Evolutionary conservation across 2,888 invertebrate genomes (phyloP).

Genomic region (Amphipoea lucens): DNA sequence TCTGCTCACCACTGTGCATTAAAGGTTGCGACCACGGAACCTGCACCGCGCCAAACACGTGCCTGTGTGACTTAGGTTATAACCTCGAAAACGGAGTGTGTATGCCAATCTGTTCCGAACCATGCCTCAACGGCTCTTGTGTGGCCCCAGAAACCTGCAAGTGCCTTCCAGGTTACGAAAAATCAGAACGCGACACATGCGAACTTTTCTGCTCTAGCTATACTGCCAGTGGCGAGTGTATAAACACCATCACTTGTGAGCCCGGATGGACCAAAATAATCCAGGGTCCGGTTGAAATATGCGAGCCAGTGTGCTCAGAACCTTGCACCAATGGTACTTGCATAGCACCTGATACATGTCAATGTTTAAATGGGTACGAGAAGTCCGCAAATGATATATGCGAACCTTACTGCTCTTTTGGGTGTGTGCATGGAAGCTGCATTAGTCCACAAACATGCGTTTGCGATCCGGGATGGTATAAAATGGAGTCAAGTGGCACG

Average conservation of each 20-base stretch:
- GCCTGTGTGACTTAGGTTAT: constrained; percentile 48
- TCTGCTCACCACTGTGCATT: constrained; percentile 63
- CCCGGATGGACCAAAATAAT: constrained; percentile 52
- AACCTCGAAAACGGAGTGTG: constrained; percentile 27
- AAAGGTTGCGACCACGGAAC: constrained; percentile 59
- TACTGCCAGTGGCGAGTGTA: constrained; percentile 52
- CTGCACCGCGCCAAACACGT: constrained; percentile 59
- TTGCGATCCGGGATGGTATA: constrained; percentile 67
- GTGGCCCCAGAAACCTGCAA: constrained; percentile 56
- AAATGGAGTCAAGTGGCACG: constrained; percentile 42
- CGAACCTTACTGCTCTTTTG: constrained; percentile 62
- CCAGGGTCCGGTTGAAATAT: constrained; percentile 47
- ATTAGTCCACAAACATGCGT: constrained; percentile 63
- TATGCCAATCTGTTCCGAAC: constrained; percentile 43
- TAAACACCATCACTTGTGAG: constrained; percentile 46
- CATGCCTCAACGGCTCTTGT: constrained; percentile 46
- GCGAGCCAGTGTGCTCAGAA: constrained; percentile 65
- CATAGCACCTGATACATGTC: constrained; percentile 66
- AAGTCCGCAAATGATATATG: constrained; percentile 34
- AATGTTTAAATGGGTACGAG: constrained; percentile 64
- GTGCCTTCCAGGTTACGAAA: constrained; percentile 52
- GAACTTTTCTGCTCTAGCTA: constrained; percentile 46
- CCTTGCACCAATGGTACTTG: constrained; percentile 69
- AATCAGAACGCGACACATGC: constrained; percentile 34
- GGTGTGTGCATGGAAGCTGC: constrained; percentile 65